Evolutionary conservation across 2,797 vertebrate genomes (phyloP).

Genomic region (Halcyon badia): DNA sequence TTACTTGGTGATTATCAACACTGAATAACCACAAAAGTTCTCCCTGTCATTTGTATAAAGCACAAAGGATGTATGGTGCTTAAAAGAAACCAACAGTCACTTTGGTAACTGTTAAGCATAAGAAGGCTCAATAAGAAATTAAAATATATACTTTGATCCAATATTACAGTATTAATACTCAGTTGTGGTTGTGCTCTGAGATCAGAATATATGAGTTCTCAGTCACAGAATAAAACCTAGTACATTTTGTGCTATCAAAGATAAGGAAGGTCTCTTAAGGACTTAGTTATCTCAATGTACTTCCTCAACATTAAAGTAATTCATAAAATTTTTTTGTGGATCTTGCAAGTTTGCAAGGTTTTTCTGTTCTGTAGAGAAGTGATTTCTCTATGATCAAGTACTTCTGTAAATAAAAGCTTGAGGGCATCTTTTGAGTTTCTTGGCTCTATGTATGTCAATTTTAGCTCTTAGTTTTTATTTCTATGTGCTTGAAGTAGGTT

Average conservation of each 20-base stretch:
- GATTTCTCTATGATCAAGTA: not conserved
- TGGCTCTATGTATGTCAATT: not conserved
- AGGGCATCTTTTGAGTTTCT: not conserved
- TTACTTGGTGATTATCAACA: not conserved
- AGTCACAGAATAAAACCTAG: not conserved
- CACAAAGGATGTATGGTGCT: not conserved
- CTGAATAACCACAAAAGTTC: not conserved
- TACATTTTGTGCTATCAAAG: not conserved
- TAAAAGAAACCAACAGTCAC: not conserved
- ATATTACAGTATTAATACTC: not conserved
- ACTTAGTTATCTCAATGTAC: not conserved
- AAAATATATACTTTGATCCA: conserved; percentile 1
- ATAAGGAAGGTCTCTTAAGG: not conserved
- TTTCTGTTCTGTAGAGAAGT: not conserved
- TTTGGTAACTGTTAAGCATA: not conserved
- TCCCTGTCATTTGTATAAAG: not conserved
- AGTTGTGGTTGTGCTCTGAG: not conserved
- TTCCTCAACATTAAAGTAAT: not conserved
- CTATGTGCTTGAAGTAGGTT: not conserved
- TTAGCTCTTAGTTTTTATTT: not conserved
- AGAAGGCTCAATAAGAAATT: conserved; percentile 6
- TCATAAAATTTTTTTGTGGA: not conserved
- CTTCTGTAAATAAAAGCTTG: not conserved
- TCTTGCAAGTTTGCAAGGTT: not conserved
- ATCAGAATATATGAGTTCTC: not conserved